Evolutionary conservation across 2,888 invertebrate species (phyloP).

Genomic region (Tetramorium bicarinatum): DNA sequence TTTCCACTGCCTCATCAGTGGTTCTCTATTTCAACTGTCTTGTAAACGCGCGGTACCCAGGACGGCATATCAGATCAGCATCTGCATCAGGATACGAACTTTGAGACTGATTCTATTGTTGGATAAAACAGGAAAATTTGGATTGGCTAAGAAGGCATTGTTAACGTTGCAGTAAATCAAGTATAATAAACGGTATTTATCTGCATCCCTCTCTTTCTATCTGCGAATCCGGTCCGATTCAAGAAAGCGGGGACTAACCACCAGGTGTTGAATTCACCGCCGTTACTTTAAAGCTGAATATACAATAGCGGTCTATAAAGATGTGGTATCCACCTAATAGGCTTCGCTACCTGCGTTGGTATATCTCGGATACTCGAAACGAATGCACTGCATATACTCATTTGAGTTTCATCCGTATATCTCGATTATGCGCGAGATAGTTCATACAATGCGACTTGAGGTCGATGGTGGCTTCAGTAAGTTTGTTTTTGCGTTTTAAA

Average conservation of each 20-base stretch:
- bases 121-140: not conserved
- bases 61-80: not conserved
- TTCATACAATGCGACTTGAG: not conserved
- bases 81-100: not conserved
- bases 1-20: not conserved
- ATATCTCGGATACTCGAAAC: not conserved
- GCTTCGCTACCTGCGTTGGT: not conserved
- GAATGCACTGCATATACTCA: not conserved
- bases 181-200: not conserved
- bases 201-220: not conserved
- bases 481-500: constrained; percentile 31
- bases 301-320: not conserved
- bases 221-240: not conserved
- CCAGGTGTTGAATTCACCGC: not conserved
- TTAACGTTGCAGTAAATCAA: not conserved
- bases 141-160: not conserved
- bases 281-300: constrained; percentile 6
- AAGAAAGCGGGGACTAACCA: not conserved
- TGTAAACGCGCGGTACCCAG: not conserved
- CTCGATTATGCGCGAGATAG: not conserved
- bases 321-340: not conserved
- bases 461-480: not conserved
- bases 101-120: not conserved
- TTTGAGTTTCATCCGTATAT: not conserved
- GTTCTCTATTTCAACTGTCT: not conserved